A percentile compares a stretch with the other conserved stretches of the same genome.
Conservation (phyloP, 2,113 vertebrate species). For the Rhinichthys klamathensis region DNA sequence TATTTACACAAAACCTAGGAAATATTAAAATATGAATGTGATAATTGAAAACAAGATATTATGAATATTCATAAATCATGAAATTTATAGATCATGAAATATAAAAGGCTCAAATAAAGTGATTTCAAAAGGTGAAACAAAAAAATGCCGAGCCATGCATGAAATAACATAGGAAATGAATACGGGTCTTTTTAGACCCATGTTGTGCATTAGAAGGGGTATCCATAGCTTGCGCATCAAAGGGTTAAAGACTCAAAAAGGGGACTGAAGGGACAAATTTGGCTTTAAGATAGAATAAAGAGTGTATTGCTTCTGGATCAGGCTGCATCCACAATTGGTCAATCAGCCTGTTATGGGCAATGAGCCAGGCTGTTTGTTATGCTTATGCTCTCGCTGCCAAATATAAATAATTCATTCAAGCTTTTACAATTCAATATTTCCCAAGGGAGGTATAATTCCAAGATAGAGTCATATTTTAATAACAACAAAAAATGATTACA, state of each 20-base stretch:
- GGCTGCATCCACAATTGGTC: conserved; percentile 66
- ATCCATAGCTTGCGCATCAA: too few relatives aligned
- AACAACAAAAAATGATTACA: conserved; percentile 26
- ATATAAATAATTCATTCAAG: conserved; percentile 45
- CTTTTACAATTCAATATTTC: conserved; percentile 34
- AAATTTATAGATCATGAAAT: too few relatives aligned
- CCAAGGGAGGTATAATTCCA: conserved; percentile 27
- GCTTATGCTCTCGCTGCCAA: conserved; percentile 63
- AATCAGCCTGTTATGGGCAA: conserved; percentile 73
- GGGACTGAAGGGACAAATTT: background rate
- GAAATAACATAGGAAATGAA: too few relatives aligned
- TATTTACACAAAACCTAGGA: too few relatives aligned
- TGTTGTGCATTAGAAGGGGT: too few relatives aligned
- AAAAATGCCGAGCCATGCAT: too few relatives aligned
- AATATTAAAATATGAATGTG: too few relatives aligned
- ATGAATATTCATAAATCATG: too few relatives aligned
- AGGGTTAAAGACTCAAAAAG: background rate
- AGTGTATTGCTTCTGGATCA: conserved; percentile 71
- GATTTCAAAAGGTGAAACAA: too few relatives aligned
- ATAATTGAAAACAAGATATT: too few relatives aligned
- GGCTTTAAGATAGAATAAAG: conserved; percentile 57
- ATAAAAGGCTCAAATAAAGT: too few relatives aligned
- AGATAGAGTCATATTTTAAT: conserved; percentile 39
- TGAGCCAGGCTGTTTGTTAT: conserved; percentile 73
- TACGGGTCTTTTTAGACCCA: too few relatives aligned